Conservation (phyloP, 2,888 invertebrate species). For the Chymomyza caudatula region DNA sequence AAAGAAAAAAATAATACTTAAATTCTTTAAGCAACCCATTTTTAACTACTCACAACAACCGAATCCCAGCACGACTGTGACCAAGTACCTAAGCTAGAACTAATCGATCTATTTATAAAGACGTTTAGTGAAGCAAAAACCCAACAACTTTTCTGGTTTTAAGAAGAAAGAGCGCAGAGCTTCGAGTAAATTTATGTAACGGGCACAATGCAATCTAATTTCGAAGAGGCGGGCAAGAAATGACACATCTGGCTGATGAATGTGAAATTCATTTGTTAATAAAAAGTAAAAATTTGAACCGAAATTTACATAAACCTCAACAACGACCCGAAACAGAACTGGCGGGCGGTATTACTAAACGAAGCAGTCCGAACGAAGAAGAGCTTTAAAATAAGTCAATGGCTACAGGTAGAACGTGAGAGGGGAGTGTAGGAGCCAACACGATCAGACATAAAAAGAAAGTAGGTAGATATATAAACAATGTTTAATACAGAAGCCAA, state of each 20-base stretch:
- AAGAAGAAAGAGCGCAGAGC: background rate
- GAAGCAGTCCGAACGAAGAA: conserved; percentile 16
- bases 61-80: background rate
- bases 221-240: conserved; percentile 17
- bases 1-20: background rate
- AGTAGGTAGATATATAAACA: conserved; percentile 56
- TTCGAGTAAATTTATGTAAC: conserved; percentile 50
- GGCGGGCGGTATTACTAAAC: conserved; percentile 19
- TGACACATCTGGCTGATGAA: conserved; percentile 13
- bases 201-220: conserved; percentile 40
- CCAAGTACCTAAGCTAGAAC: background rate
- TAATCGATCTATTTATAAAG: background rate
- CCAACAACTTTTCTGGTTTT: background rate
- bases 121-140: background rate
- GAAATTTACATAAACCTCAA: conserved; percentile 3
- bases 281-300: conserved; percentile 21
- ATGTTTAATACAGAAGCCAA: conserved; percentile 37
- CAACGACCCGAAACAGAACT: background rate
- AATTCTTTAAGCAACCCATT: background rate
- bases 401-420: conserved; percentile 21
- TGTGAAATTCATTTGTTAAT: conserved; percentile 22
- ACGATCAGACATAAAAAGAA: conserved; percentile 56
- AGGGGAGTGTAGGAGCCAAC: conserved; percentile 7
- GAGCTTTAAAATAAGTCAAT: conserved; percentile 12
- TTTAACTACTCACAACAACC: background rate